Conservation (phyloP, 2,113 vertebrate genomes). For the Strix aluco region DNA sequence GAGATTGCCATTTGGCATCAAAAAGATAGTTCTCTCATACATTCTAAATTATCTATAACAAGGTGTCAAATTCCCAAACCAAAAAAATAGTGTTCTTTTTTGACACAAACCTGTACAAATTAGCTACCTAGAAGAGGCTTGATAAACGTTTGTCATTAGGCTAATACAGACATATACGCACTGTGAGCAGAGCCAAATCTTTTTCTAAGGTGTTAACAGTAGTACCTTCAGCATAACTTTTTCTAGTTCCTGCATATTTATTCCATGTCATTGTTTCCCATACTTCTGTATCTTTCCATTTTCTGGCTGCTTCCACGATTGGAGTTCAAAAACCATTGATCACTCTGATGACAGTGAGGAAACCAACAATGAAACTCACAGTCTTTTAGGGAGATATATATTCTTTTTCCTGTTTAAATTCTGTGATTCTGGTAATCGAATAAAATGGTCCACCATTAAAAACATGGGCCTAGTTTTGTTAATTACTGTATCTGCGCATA, state of each 20-base stretch:
- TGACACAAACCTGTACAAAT: neutral
- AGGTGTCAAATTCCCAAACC: neutral
- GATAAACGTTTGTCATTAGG: neutral
- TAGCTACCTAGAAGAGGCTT: neutral
- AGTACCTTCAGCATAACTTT: slow-evolving; percentile 24
- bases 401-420: neutral
- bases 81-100: neutral
- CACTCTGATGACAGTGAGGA: neutral
- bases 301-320: neutral
- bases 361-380: neutral
- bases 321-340: neutral
- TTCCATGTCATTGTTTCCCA: neutral
- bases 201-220: slow-evolving; percentile 3
- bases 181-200: neutral
- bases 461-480: neutral
- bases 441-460: neutral
- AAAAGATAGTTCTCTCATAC: neutral
- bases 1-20: neutral
- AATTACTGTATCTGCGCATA: neutral
- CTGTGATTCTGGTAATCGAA: neutral
- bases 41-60: neutral
- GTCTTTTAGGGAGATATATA: neutral
- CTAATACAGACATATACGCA: neutral
- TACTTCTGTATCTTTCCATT: neutral
- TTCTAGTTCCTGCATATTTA: slow-evolving; percentile 8